A percentile compares a stretch with the other conserved stretches of the same genome.
phyloP scores from a whole-genome alignment of 2,113 vertebrate species.

The Stigmatopora nigra region DNA sequence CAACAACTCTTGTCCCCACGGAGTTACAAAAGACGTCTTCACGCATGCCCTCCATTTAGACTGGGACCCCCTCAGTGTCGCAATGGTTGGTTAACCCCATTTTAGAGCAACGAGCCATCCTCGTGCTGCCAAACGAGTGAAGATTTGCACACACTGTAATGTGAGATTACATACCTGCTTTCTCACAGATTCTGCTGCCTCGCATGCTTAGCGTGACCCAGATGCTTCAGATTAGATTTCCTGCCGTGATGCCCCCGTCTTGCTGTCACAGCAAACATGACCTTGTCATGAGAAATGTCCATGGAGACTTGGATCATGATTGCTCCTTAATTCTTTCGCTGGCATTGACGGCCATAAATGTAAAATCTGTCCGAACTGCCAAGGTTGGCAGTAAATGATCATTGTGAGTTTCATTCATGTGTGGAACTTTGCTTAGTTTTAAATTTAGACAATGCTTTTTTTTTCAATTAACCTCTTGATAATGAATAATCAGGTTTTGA shows the following conservation, averaged over 20 bases:
- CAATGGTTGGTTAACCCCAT: not conserved
- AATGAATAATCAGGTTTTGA: slow-evolving; percentile 1
- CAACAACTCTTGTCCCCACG: not conserved
- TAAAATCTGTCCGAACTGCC: no score
- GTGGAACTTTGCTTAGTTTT: not conserved
- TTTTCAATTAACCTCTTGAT: not conserved
- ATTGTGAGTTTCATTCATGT: not conserved
- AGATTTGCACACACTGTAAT: not conserved
- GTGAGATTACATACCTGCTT: slow-evolving; percentile 4
- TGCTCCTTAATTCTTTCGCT: no score
- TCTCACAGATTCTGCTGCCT: not conserved
- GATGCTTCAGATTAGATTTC: slow-evolving; percentile 33
- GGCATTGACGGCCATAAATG: no score
- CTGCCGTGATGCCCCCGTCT: slow-evolving; percentile 23
- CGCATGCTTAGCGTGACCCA: slow-evolving; percentile 15
- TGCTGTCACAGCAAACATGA: slow-evolving; percentile 28
- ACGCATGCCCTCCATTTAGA: not conserved
- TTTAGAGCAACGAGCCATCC: not conserved
- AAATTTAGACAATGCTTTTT: not conserved
- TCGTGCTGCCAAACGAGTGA: not conserved
- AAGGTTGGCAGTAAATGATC: no score
- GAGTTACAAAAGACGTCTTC: not conserved
- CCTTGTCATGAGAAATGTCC: slow-evolving; percentile 10
- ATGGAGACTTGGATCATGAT: slow-evolving; percentile 3
- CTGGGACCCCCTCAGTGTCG: not conserved